These are phyloP conservation scores for Bufo gargarizans DNA, from an alignment of 2,113 vertebrate species.

Conservation along the genomic window DNA sequence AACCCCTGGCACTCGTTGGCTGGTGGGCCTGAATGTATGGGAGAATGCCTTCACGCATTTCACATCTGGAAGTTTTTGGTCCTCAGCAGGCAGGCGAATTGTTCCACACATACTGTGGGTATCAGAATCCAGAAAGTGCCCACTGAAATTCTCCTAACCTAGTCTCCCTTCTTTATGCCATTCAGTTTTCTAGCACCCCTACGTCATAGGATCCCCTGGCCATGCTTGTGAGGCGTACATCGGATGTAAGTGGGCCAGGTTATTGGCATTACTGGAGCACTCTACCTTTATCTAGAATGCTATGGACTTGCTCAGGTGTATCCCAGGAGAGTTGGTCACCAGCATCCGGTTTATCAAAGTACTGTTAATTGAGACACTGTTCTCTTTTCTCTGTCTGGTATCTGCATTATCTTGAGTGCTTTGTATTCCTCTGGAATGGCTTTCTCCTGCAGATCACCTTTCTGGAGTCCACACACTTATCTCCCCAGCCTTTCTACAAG, in stretches of 20 bases:
- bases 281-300: too few species aligned
- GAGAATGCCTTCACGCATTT: slow-evolving; percentile 18
- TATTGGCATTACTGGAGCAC: background rate
- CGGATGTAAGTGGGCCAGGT: background rate
- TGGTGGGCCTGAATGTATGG: slow-evolving; percentile 12
- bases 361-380: background rate
- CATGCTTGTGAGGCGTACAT: background rate
- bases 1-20: slow-evolving; percentile 11
- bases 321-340: background rate
- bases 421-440: background rate
- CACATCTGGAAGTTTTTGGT: slow-evolving; percentile 51
- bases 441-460: background rate
- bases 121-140: background rate
- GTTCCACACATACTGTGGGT: slow-evolving; percentile 4
- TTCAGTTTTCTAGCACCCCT: too few species aligned
- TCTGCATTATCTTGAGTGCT: background rate
- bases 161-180: background rate
- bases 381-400: background rate
- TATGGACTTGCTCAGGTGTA: background rate
- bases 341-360: background rate
- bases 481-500: background rate
- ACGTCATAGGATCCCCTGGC: too few species aligned
- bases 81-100: slow-evolving; percentile 10
- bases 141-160: background rate
- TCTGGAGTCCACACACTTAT: background rate